Evolutionary conservation across 2,797 vertebrate species (phyloP).

Genomic region (Diplodus puntazzo): DNA sequence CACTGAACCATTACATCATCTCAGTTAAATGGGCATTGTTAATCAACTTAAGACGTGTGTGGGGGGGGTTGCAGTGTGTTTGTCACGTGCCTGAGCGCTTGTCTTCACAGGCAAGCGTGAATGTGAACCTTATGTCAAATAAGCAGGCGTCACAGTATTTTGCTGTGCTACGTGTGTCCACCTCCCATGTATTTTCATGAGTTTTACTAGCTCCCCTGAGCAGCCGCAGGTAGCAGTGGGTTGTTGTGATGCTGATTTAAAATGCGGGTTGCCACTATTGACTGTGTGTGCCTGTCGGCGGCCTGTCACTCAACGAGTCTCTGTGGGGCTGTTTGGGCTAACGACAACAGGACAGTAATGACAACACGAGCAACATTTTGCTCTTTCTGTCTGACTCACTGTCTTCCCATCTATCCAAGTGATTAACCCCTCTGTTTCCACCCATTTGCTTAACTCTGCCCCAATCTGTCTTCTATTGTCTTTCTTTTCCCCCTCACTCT

Average conservation of each 20-base stretch:
- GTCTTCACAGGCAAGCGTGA: conserved; percentile 18
- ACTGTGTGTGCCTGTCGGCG: conserved; percentile 64
- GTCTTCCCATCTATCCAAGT: conserved; percentile 32
- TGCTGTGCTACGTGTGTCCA: conserved; percentile 30
- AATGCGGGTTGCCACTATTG: conserved; percentile 78
- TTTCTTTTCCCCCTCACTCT: not conserved
- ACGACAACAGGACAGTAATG: conserved; percentile 66
- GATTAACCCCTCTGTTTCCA: conserved; percentile 33
- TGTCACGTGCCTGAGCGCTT: conserved; percentile 26
- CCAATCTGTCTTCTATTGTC: conserved; percentile 5
- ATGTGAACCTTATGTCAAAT: conserved; percentile 26
- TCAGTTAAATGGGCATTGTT: conserved; percentile 42
- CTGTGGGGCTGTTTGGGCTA: conserved; percentile 77
- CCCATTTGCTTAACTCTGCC: not conserved
- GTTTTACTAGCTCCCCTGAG: conserved; percentile 41
- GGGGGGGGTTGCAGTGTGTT: conserved; percentile 30
- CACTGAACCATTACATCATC: conserved; percentile 42
- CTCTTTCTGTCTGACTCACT: conserved; percentile 19
- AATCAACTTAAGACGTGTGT: conserved; percentile 32
- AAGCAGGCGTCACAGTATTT: conserved; percentile 24
- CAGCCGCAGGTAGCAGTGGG: conserved; percentile 33
- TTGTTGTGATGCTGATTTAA: conserved; percentile 61
- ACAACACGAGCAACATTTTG: conserved; percentile 64
- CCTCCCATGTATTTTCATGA: conserved; percentile 57
- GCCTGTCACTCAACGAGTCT: conserved; percentile 75